Evolutionary conservation across 2,113 vertebrate genomes (phyloP).

Genomic region (Syrmaticus mikado): DNA sequence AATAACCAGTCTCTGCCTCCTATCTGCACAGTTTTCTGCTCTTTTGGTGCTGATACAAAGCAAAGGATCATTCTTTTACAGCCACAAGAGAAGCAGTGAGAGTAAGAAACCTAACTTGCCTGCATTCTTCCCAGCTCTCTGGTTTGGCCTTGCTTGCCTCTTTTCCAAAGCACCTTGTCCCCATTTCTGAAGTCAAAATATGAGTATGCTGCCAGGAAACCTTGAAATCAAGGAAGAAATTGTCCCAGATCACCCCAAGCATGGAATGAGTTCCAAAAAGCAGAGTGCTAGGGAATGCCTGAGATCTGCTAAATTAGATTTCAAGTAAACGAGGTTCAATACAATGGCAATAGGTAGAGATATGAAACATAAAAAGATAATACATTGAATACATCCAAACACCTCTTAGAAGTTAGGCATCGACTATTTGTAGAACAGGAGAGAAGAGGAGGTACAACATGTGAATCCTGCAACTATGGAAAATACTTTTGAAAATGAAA

Average conservation of each 20-base stretch:
- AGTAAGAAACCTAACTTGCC: slow-evolving; percentile 7
- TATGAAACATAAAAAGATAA: neutral
- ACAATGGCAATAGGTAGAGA: neutral
- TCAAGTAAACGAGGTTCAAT: neutral
- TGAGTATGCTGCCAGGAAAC: neutral
- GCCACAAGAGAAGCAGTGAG: slow-evolving; percentile 11
- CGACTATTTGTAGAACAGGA: neutral
- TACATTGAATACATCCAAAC: neutral
- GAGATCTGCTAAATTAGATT: neutral
- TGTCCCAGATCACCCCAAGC: neutral
- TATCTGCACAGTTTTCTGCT: slow-evolving; percentile 58
- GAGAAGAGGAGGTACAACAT: neutral
- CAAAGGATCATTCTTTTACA: neutral
- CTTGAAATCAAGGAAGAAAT: neutral
- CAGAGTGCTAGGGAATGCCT: neutral
- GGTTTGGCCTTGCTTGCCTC: neutral
- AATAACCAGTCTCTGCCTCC: slow-evolving; percentile 41
- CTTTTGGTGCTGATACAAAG: neutral
- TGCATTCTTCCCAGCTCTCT: slow-evolving; percentile 13
- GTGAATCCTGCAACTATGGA: neutral
- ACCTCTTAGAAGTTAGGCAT: neutral
- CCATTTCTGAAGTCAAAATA: slow-evolving; percentile 9
- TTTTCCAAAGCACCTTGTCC: neutral
- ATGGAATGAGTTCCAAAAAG: neutral
- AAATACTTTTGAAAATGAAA: slow-evolving; percentile 10